Base-by-base conservation (phyloP, 2,113 vertebrate species). In the Hippocampus guttulatus region DNA sequence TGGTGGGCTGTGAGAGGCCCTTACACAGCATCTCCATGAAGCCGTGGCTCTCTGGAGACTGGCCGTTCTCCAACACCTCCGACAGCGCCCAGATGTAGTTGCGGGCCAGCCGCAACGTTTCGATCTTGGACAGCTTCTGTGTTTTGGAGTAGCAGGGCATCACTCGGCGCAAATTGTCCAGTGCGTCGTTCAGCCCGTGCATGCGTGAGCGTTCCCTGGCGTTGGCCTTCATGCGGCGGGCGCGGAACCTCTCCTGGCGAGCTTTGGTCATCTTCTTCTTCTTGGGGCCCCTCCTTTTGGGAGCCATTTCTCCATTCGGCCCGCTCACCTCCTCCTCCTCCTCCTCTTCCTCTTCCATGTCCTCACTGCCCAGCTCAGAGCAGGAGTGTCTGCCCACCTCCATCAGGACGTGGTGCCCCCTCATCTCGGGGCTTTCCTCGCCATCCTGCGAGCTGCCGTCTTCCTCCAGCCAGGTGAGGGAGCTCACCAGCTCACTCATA, bases 121-220 rank as follows among this genome's bases (percentile, higher is more conserved):
- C 97, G 11, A 99, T 99, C 86, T 99, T 99, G 73, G 96, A 98
- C 43, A 99, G 85, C 64, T 99, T 99, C 68, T 99, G 97, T 0
- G 96, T 98, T 71, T 98, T 99, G 75, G 97, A 98, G 86, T 97
- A 97, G 74, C 97, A 99, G n/a, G 97, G 97, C 96, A 99, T 98
- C 45, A 99, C 96, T 73, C 91, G 80, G 47, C 97, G 87, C 70
- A 99, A 91, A 82, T 91, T 97, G 52, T 99, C 96, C 70, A 99
- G 88, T 12, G 97, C 96, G 1, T 98, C 96, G 0, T 99, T 99
- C 57, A 99, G 88, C 0, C 97, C 97, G 0, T 99, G 97, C 97
- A 99, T 98, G 41, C 97, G 82, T 0, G 94, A 94, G 18, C 97
- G 91, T 71, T 99, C 97, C 23, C 97, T 92, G 55, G 97, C 96